Evolutionary conservation across 2,797 vertebrate species (phyloP).

Genomic region (Pseudochirops cupreus): DNA sequence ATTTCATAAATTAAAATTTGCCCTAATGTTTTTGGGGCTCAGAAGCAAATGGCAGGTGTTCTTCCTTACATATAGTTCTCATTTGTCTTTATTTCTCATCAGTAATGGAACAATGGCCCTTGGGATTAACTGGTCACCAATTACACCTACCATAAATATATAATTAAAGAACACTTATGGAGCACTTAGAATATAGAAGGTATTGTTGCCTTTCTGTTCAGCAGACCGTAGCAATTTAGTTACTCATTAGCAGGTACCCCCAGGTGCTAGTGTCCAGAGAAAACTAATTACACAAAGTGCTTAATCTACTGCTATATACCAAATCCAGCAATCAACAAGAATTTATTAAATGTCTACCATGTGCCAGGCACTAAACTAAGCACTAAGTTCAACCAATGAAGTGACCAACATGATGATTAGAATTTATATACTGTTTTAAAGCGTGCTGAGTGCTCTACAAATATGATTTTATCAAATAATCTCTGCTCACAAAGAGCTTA

Average conservation of each 20-base stretch:
- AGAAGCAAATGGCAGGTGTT: not conserved
- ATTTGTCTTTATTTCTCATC: not conserved
- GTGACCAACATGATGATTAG: not conserved
- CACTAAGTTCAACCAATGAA: not conserved
- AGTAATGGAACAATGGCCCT: not conserved
- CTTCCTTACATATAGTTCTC: conserved; percentile 9
- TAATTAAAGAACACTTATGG: not conserved
- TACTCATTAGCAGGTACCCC: not conserved
- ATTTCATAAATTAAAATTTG: conserved; percentile 31
- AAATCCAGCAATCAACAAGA: not conserved
- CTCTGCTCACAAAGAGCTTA: not conserved
- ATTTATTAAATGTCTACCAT: not conserved
- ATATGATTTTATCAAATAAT: not conserved
- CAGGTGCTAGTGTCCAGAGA: conserved; percentile 26
- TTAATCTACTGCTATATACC: conserved; percentile 27
- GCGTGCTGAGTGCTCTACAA: not conserved
- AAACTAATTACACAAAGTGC: not conserved
- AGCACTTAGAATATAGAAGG: not conserved
- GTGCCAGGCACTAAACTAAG: not conserved
- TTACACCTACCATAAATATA: not conserved
- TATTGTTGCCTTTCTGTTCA: not conserved
- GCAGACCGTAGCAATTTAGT: not conserved
- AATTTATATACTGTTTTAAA: not conserved
- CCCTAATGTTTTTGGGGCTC: conserved; percentile 11
- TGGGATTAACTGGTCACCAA: not conserved